Conservation (phyloP, 2,797 vertebrate species). For the Neosilurus mollespiculum region DNA sequence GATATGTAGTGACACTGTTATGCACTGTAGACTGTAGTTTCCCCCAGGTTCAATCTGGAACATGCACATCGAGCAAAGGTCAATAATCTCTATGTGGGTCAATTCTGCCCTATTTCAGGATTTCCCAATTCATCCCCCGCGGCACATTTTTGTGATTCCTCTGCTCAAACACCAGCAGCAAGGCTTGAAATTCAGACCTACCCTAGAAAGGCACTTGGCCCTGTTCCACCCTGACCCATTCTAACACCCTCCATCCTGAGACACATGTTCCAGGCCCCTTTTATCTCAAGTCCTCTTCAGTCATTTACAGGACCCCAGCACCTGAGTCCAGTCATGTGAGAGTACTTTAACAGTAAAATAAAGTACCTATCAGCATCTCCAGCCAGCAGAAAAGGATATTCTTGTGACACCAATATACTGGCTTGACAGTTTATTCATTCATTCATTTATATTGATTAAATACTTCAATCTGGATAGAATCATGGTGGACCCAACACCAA, state of each 20-base stretch:
- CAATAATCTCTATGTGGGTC: background rate
- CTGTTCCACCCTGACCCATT: background rate
- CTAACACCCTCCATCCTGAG: background rate
- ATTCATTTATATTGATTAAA: background rate
- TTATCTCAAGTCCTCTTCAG: constrained; percentile 1
- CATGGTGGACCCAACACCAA: background rate
- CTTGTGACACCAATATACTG: background rate
- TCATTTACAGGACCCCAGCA: background rate
- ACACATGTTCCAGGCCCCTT: background rate
- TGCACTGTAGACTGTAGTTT: constrained; percentile 7
- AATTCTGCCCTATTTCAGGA: background rate
- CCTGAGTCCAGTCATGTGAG: background rate
- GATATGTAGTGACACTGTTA: constrained; percentile 4
- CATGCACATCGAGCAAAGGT: background rate
- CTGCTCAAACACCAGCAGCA: background rate
- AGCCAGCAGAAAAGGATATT: background rate
- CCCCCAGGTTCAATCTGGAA: constrained; percentile 1
- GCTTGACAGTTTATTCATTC: background rate
- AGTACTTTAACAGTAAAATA: background rate
- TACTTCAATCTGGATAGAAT: background rate
- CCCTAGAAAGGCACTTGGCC: background rate
- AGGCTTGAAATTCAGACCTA: constrained; percentile 4
- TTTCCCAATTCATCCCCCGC: background rate
- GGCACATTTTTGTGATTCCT: constrained; percentile 12
- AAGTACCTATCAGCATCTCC: background rate